Percentiles rank a stretch among this genome's conserved stretches.
These are phyloP conservation scores for Mus minutoides DNA, from an alignment of 2,797 vertebrate genomes.

Conservation along the genomic window DNA sequence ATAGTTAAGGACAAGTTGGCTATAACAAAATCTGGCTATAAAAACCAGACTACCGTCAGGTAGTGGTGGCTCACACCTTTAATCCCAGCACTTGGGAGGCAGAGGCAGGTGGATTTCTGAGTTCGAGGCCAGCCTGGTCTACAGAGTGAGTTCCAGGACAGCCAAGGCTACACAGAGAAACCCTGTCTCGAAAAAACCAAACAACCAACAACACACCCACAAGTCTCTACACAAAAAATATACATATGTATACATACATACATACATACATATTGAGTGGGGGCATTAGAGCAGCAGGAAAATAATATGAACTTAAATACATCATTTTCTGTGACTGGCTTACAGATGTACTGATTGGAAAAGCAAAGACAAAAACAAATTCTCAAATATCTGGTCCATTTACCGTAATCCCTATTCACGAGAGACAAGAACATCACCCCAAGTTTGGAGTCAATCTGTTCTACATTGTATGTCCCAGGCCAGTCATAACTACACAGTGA, in stretches of 20 bases:
- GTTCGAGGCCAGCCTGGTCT: too few relatives aligned
- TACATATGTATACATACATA: not conserved
- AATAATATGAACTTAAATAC: conserved; percentile 45
- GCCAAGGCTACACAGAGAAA: too few relatives aligned
- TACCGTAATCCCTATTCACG: not conserved
- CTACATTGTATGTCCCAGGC: not conserved
- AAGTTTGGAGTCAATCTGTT: not conserved
- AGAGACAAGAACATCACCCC: not conserved
- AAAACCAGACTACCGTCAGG: not conserved
- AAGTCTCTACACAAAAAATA: not conserved
- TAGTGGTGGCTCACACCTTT: too few relatives aligned
- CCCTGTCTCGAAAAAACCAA: not conserved
- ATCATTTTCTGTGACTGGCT: not conserved
- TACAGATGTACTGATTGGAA: conserved; percentile 22
- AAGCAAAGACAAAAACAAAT: not conserved
- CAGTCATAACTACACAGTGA: not conserved
- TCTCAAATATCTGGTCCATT: not conserved
- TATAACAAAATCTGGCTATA: not conserved
- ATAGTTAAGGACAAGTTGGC: conserved; percentile 28
- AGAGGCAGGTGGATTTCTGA: too few relatives aligned
- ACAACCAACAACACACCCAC: not conserved
- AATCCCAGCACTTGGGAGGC: too few relatives aligned
- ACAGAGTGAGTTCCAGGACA: too few relatives aligned
- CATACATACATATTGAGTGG: not conserved
- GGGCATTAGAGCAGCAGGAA: not conserved